These are phyloP conservation scores for Muscidifurax raptorellus DNA, from an alignment of 1,140 invertebrate genomes.

Conservation along the genomic window DNA sequence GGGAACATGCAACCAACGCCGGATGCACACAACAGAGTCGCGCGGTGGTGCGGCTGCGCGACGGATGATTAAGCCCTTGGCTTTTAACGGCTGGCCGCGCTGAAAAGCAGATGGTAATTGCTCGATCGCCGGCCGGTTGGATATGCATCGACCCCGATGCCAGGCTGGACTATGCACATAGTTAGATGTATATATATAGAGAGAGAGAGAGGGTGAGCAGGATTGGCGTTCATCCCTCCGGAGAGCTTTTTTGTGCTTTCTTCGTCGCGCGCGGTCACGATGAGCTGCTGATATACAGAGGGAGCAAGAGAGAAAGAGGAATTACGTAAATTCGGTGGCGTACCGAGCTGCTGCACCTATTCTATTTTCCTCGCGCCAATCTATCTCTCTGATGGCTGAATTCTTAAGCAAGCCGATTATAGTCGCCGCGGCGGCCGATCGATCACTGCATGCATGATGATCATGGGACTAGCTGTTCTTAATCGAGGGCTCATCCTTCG, in stretches of 20 bases:
- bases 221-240: neutral
- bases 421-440: too few relatives aligned
- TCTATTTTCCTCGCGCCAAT: neutral
- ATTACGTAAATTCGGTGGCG: slow-evolving; percentile 7
- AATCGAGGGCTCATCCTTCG: too few relatives aligned
- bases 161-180: too few relatives aligned
- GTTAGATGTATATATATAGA: neutral
- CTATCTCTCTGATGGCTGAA: too few relatives aligned
- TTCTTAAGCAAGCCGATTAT: neutral
- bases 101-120: slow-evolving; percentile 40
- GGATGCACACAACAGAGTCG: slow-evolving; percentile 13
- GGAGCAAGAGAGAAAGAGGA: neutral
- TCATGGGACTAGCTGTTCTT: too few relatives aligned
- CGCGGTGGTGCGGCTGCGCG: neutral
- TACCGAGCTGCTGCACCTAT: neutral
- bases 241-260: neutral
- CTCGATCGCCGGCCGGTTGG: slow-evolving; percentile 3
- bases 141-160: neutral
- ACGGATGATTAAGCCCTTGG: slow-evolving; percentile 33
- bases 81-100: slow-evolving; percentile 21
- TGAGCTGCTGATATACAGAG: neutral
- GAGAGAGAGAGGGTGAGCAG: neutral
- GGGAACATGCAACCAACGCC: neutral
- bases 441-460: neutral
- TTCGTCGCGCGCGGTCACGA: neutral